Evolutionary conservation across 1,140 invertebrate species (phyloP).

Genomic region (Amphibalanus amphitrite): DNA sequence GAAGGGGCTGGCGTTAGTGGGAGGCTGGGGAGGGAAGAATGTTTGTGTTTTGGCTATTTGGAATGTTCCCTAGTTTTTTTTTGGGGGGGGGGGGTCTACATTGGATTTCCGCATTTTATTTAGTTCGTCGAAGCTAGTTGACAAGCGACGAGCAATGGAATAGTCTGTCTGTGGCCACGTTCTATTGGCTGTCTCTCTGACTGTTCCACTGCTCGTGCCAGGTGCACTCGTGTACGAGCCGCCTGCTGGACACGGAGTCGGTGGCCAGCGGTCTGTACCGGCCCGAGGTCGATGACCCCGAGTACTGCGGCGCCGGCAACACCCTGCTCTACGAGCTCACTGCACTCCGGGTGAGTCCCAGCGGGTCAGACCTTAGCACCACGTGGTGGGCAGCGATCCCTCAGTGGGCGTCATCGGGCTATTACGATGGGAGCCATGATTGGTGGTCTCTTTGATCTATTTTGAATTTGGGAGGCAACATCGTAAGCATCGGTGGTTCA

Average conservation of each 20-base stretch:
- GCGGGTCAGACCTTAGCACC: no score
- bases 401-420: constrained; percentile 10
- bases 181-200: no score
- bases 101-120: no score
- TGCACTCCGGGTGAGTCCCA: constrained; percentile 20
- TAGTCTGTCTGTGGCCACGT: no score
- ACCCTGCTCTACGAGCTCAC: constrained; percentile 58
- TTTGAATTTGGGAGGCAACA: no score
- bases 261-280: constrained; percentile 44
- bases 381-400: not conserved
- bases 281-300: constrained; percentile 63
- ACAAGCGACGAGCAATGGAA: no score
- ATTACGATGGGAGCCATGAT: not conserved
- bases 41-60: constrained; percentile 4
- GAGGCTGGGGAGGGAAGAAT: no score
- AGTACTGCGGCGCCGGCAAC: constrained; percentile 64
- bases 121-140: no score
- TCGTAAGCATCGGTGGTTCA: constrained; percentile 53
- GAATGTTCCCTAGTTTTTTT: constrained; percentile 9
- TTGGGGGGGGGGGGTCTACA: no score
- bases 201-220: constrained; percentile 10
- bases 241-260: constrained; percentile 57
- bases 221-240: constrained; percentile 32
- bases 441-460: no score
- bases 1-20: no score